These are phyloP conservation scores for Lucilia cuprina DNA, from an alignment of 1,140 invertebrate genomes.

Conservation along the genomic window DNA sequence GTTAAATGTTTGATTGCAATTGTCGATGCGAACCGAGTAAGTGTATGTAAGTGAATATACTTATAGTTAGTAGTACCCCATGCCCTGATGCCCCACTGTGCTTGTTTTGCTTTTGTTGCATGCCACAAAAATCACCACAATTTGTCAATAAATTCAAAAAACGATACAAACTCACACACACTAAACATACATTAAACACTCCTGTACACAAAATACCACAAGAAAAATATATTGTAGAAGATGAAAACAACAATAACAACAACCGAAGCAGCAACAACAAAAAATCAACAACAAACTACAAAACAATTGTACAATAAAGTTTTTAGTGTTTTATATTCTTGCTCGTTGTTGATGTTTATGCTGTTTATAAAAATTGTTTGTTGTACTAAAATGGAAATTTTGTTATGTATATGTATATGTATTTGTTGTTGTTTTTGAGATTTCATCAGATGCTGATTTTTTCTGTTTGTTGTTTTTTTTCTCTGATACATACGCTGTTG, in stretches of 20 bases:
- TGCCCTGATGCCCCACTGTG: conserved; percentile 37
- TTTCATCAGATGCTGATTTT: conserved; percentile 2
- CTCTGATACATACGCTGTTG: background rate
- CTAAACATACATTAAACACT: background rate
- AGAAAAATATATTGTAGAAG: background rate
- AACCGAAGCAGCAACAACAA: background rate
- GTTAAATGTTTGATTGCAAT: background rate
- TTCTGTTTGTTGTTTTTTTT: background rate
- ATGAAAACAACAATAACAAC: background rate
- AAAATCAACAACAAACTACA: background rate
- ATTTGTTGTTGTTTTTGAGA: background rate
- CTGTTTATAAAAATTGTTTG: background rate
- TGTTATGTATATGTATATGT: too few relatives aligned
- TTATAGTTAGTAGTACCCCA: conserved; percentile 13
- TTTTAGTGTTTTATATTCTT: background rate
- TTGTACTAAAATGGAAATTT: conserved; percentile 12
- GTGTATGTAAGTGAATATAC: background rate
- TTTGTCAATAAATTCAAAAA: conserved; percentile 57
- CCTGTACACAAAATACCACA: conserved; percentile 13
- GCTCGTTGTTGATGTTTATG: background rate
- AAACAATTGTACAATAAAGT: conserved; percentile 4
- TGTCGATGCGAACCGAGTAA: background rate
- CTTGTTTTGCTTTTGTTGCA: conserved; percentile 28
- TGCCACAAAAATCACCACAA: conserved; percentile 42
- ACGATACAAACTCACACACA: background rate